Conservation (phyloP, 2,113 vertebrate genomes). For the Onychostoma macrolepis region DNA sequence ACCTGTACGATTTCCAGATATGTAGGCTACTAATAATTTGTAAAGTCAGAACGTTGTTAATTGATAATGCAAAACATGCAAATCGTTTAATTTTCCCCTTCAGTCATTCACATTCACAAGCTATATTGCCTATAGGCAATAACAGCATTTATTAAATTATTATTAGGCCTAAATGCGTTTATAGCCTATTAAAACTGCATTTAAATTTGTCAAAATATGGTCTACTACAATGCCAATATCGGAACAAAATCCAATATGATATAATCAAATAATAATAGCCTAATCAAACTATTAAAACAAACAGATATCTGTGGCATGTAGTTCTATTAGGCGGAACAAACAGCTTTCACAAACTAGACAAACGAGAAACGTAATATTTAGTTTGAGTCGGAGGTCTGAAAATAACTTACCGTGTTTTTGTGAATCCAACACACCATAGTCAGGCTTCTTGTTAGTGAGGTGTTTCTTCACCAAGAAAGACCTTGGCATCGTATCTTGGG, state of each 20-base stretch:
- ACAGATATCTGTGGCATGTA: neutral
- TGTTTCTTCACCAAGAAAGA: conserved; percentile 73
- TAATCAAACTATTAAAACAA: neutral
- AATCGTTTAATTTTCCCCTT: too few relatives aligned
- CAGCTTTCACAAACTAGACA: too few relatives aligned
- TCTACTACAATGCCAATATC: neutral
- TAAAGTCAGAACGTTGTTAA: neutral
- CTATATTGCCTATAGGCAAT: too few relatives aligned
- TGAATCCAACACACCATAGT: conserved; percentile 54
- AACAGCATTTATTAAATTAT: too few relatives aligned
- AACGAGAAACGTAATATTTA: neutral
- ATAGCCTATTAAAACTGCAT: too few relatives aligned
- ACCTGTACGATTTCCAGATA: neutral
- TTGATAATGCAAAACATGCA: neutral
- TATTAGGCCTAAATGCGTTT: neutral
- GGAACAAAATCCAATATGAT: neutral
- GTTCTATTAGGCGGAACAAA: neutral
- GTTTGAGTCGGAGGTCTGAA: conserved; percentile 7
- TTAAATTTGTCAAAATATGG: neutral
- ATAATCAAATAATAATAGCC: neutral
- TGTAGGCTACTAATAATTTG: neutral
- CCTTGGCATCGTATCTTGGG: conserved; percentile 65
- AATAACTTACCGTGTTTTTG: conserved; percentile 58
- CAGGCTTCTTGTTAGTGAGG: conserved; percentile 62
- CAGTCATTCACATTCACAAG: too few relatives aligned